A percentile compares a stretch with the other conserved stretches of the same genome.
Conservation (phyloP, 1,140 invertebrate genomes). For the Hyphantria cunea region DNA sequence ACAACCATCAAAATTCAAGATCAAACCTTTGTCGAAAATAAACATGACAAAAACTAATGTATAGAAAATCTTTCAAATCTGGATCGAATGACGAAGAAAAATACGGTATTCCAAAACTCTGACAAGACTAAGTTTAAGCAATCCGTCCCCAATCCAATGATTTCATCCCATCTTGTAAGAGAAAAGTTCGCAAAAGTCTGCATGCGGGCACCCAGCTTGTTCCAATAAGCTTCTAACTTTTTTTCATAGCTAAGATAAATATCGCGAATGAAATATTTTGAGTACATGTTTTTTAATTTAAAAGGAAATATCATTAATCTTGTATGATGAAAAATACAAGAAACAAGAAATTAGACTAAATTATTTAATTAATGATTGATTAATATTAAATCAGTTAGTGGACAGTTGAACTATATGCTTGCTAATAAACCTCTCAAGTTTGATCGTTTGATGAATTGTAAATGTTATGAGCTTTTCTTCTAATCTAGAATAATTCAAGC, state of each 20-base stretch:
- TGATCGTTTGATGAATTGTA: too few species aligned
- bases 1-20: too few species aligned
- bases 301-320: background rate
- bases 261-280: constrained; percentile 15
- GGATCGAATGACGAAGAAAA: background rate
- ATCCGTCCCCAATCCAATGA: constrained; percentile 22
- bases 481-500: too few species aligned
- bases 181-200: constrained; percentile 56
- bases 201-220: constrained; percentile 61
- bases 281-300: constrained; percentile 4
- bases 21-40: too few species aligned
- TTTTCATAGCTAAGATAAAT: constrained; percentile 38
- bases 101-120: background rate
- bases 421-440: too few species aligned
- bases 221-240: constrained; percentile 58
- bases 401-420: too few species aligned
- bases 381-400: too few species aligned
- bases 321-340: too few species aligned
- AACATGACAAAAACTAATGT: too few species aligned
- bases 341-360: too few species aligned
- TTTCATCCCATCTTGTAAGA: constrained; percentile 54
- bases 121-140: constrained; percentile 9
- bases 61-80: background rate
- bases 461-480: too few species aligned
- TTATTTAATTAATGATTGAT: too few species aligned